Base-by-base conservation (phyloP, 1,140 invertebrate genomes). In the Ectropis grisescens region DNA sequence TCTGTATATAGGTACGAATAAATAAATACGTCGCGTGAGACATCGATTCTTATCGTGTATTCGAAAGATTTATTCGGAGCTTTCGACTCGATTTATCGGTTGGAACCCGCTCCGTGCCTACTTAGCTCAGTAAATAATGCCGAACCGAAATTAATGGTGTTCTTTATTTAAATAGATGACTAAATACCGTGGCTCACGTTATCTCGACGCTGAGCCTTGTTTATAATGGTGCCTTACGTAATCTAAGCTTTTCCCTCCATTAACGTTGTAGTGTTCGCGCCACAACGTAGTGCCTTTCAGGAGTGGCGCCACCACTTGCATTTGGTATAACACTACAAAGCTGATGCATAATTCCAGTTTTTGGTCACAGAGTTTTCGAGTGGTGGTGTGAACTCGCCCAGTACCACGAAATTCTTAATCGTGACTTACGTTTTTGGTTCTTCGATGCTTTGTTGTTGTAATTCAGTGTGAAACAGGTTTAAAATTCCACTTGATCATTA, bases 81-180 rank as follows among this genome's bases (percentile, higher is more conserved):
- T 68, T 69, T 69, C 59, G 58, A 58, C 33, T 45, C 46, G 56
- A 76, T 79, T 76, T 79, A 80, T 71, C 45, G 60, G 30, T 62
- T 58, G 60, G 46, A 75, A 78, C 76, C 65, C 64, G 76, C 72
- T 78, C 54, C 76, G 70, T 78, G 72, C 61, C 75, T 81, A 69
- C 71, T 72, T 64, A 64, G 55, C 62, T 71, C 59, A 58, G 66
- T 78, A 80, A 80, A 80, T 80, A 78, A 78, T 71, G 66, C 52
- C 56, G 33, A 33, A 64, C 52, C 59, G 45, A 71, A 74, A 78
- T 75, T 71, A 64, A 80, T 74, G 75, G 61, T 58, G 54, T 67
- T 69, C 65, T 57, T 75, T 78, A 64, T 68, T 74, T 69, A 80
- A 78, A 80, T 76, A 80, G 71, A 79, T 80, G 75, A 78, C 60